Conservation (phyloP, 2,797 vertebrate genomes). For the Myotis vivesi region DNA sequence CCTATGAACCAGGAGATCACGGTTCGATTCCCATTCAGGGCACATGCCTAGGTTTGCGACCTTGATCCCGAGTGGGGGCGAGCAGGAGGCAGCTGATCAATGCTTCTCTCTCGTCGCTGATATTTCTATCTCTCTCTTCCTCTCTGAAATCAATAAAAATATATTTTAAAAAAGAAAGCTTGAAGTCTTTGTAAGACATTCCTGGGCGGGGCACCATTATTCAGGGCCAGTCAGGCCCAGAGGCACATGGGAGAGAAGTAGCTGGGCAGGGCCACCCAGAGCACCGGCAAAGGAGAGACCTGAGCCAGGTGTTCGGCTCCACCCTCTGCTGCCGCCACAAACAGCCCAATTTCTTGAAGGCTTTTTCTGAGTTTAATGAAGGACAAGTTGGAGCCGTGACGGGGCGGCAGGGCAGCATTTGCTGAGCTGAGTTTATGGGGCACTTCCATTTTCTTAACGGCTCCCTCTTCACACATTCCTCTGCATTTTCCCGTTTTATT, state of each 20-base stretch:
- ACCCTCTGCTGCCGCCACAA: neutral
- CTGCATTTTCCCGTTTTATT: slow-evolving; percentile 82
- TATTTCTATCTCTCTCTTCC: too few species aligned
- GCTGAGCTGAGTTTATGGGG: slow-evolving; percentile 71
- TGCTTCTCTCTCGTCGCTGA: too few species aligned
- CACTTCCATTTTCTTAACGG: slow-evolving; percentile 75
- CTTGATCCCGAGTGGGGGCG: too few species aligned
- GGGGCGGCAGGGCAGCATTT: neutral
- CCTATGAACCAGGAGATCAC: too few species aligned
- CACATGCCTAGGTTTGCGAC: too few species aligned
- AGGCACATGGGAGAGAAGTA: neutral
- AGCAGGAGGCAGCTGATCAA: too few species aligned
- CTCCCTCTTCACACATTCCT: slow-evolving; percentile 79
- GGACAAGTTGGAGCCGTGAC: slow-evolving; percentile 35
- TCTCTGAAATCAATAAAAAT: too few species aligned
- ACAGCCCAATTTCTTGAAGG: neutral
- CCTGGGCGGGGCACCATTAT: neutral
- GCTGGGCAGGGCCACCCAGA: neutral
- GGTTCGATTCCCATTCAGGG: too few species aligned
- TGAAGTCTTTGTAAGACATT: neutral
- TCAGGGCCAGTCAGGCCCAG: neutral
- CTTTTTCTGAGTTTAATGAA: slow-evolving; percentile 52
- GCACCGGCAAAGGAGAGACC: neutral
- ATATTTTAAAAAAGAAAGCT: too few species aligned
- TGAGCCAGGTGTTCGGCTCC: neutral